Evolutionary conservation across 2,797 vertebrate species (phyloP), one percentile per base, ranked within the genome.

Genomic region (Galaxias olidus): DNA sequence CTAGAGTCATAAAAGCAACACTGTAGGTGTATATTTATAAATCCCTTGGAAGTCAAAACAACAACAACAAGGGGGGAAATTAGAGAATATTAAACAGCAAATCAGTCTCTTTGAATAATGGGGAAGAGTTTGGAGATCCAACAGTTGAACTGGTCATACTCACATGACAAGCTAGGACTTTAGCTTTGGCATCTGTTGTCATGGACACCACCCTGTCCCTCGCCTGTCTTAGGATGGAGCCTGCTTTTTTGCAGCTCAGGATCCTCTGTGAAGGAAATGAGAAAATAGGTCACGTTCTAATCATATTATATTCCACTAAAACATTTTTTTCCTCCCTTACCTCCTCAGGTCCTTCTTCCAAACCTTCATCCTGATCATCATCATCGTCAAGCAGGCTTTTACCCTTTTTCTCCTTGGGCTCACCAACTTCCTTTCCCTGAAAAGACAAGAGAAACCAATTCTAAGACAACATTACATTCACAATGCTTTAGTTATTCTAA

Each of bases 141-240:
- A 30, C 30, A 30, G 6, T 6, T 30, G 30, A 30, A 30, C 10
- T 11, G 30, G 41, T 47, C n/a, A 10, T 63, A 94, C 96, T 95
- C 87, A 99, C 98, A 0, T 98, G 96, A 76, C 97, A 98, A 59
- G 93, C 94, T 64, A 99, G 70, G 75, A 98, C 82, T 78, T 90
- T 88, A 81, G 92, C 90, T 0, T 77, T 95, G 55, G 14, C 18
- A 79, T 99, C 98, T 0, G 91, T 67, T 0, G 90, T 85, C 63
- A 99, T 86, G 1, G 92, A 94, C 51, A 98, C 95, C 8, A 98
- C 88, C 49, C 96, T 80, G 72, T 96, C 94, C 69, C 95, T 91
- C 81, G 95, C 93, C 74, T 96, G 93, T 67, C 98, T 86, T 84
- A 99, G 91, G 78, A 99, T 75, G 71, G 97, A 97, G 4, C 98